Evolutionary conservation across 1,140 invertebrate genomes (phyloP), one percentile per base, ranked within the genome.

Genomic region (Idris sp.): DNA sequence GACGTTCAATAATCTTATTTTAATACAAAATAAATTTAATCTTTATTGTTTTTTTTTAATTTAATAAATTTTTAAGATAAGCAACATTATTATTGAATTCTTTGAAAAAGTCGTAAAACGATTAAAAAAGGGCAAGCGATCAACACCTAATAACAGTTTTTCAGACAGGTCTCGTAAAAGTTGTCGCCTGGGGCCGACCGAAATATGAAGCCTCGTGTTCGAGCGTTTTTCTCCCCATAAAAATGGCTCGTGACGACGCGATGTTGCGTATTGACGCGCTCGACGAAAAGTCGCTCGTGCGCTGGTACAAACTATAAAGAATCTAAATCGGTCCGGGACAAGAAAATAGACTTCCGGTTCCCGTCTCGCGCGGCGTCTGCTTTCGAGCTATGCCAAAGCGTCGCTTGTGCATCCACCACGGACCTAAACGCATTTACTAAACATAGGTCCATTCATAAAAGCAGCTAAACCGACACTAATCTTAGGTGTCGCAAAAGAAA

Each of bases 341-440:
- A 84, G 76, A 86, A 87, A 87, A 86, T 87, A 87, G 85, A 86
- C 85, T 86, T 87, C 86, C 86, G 86, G 86, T 86, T 87, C 82
- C 84, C 86, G 86, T 86, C 83, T 82, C 79, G 76, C 56, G 56
- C 76, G 73, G 79, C 79, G 83, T 82, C 81, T 82, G 80, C 77
- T 74, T 36, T 48, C 43, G 61, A 77, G 78, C 76, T 79, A 82
- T 79, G 78, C 79, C 76, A 82, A 80, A 79, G 64, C 43, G 51
- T 59, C 31, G 28, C 41, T 59, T 22, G 3, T 49, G 59, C 61
- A 56, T 67, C 53, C 33, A 25, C 14, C 38, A 19, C 48, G 25
- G 43, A 64, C 53, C 41, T 53, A 61, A 56, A 26, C 69, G 67
- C 49, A 56, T 78, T 80, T 75, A 80, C 76, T 81, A 79, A 77